phyloP scores from a whole-genome alignment of 2,113 vertebrate genomes.

The Zapus hudsonius region DNA sequence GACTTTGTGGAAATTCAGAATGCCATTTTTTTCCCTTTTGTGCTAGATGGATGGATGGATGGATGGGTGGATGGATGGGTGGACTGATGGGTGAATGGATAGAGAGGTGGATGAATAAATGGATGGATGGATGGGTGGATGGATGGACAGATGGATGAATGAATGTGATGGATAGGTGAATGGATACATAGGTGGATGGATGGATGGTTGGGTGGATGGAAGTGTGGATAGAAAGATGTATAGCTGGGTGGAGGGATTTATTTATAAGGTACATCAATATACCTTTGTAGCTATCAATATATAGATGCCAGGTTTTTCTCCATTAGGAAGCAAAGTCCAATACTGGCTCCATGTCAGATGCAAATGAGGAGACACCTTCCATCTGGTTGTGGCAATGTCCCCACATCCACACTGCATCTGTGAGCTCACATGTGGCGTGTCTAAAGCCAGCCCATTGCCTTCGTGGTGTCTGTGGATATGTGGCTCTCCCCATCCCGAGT shows the following conservation, averaged over 20 bases:
- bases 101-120: background rate
- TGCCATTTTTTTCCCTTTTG: rapidly evolving
- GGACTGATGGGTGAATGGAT: background rate
- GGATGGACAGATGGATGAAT: background rate
- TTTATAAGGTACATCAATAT: no score
- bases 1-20: no score
- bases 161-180: no score
- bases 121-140: no score
- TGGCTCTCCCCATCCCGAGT: no score
- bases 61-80: background rate
- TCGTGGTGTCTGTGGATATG: no score
- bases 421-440: no score
- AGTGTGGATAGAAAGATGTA: background rate
- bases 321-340: background rate
- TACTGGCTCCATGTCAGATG: background rate
- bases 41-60: background rate
- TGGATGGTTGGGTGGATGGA: no score
- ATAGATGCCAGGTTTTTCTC: background rate
- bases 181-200: no score
- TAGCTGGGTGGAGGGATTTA: background rate
- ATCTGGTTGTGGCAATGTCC: background rate
- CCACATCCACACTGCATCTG: no score
- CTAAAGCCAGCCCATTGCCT: background rate
- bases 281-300: background rate
- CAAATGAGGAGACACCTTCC: background rate